phyloP scores from a whole-genome alignment of 2,113 vertebrate species.

The Accipiter virgatus region DNA sequence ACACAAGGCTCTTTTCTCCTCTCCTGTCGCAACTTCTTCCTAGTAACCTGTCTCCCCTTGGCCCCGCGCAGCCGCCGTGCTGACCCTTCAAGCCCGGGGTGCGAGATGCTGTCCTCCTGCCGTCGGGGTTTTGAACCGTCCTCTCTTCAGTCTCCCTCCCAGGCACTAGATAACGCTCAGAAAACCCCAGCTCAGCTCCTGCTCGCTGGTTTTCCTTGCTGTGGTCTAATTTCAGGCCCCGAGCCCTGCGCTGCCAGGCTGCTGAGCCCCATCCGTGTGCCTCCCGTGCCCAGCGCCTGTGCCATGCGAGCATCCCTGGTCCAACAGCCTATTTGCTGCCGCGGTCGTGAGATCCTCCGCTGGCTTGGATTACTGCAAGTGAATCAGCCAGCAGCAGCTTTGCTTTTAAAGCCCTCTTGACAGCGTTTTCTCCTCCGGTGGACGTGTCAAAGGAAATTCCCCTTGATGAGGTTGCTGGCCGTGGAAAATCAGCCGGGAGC shows the following conservation, averaged over 20 bases:
- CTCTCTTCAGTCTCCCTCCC: not conserved
- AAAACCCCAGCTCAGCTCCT: not conserved
- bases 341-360: accelerated
- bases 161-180: not conserved
- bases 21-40: not conserved
- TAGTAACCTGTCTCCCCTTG: not conserved
- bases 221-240: not conserved
- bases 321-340: not conserved
- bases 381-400: not conserved
- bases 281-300: accelerated
- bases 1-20: not conserved
- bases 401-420: slow-evolving; percentile 12
- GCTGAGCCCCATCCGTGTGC: not conserved
- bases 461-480: not conserved
- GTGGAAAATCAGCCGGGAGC: not conserved
- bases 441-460: not conserved
- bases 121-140: not conserved
- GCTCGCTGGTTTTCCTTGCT: accelerated
- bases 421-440: not conserved
- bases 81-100: not conserved
- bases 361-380: not conserved
- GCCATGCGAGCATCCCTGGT: accelerated
- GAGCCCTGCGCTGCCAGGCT: not conserved
- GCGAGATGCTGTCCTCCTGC: accelerated
- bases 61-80: accelerated